Base-by-base conservation (phyloP, 2,113 vertebrate genomes). In the Amazona guildingii region DNA sequence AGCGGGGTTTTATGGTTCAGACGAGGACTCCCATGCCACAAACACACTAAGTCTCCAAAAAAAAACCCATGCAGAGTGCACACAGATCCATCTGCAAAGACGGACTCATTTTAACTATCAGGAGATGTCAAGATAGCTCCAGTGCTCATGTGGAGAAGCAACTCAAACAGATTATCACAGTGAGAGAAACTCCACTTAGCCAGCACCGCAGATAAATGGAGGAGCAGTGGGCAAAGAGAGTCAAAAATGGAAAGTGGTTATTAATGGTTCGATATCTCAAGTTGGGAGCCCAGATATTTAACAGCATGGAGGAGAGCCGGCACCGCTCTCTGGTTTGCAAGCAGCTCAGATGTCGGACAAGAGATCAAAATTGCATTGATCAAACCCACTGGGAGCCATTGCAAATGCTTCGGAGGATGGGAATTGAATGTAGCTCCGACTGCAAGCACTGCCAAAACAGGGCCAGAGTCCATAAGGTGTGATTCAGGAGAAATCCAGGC, bases 401-500 rank as follows among this genome's bases (percentile, higher is more conserved):
- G 0, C 31, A 54, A 67, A 82, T 3, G 15, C 63, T 93, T 46
- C 1, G 0, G 61, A 92, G 49, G 62, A 76, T 0, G 5, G 62
- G 83, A 93, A 88, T 12, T 57, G 75, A 96, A 80, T 0, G 0
- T 0, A 1, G 55, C 57, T 78, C 43, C 1, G 0, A 83, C 1
- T 35, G 61, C 41, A 48, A 31, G n/a, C 0, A 0, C 49, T 72
- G 67, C 55, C 0, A 0, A 44, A 94, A 52, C 0, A 0, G 51
- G 17, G 39, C 19, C 5, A 3, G 29, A 83, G 63, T 61, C 41
- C 1, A 3, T 2, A 70, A 44, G 49, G 64, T 55, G 61, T 3
- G 2, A 55, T 39, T 75, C 78, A 72, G 78, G 62, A 88, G 33
- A 35, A 77, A 73, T 48, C 88, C 96, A 92, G 83, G 93, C 4